Evolutionary conservation across 2,888 invertebrate species (phyloP).

Genomic region (Orgyia antiqua): DNA sequence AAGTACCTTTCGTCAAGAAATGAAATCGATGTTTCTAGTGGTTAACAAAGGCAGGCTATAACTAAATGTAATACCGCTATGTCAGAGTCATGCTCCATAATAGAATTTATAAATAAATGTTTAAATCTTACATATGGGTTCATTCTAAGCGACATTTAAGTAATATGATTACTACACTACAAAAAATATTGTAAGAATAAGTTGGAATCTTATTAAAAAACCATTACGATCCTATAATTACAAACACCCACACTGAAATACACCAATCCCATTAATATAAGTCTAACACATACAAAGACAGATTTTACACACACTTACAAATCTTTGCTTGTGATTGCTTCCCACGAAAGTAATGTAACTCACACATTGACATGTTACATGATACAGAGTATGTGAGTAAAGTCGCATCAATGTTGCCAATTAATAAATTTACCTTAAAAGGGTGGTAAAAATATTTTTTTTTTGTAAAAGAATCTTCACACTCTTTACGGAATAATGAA

Average conservation of each 20-base stretch:
- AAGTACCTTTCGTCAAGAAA: no score
- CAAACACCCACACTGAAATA: slow-evolving; percentile 61
- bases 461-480: not conserved
- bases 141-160: no score
- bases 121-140: no score
- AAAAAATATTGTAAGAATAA: no score
- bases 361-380: slow-evolving; percentile 33
- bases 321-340: slow-evolving; percentile 22
- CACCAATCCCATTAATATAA: slow-evolving; percentile 67
- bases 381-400: slow-evolving; percentile 28
- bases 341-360: slow-evolving; percentile 34
- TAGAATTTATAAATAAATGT: no score
- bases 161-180: no score
- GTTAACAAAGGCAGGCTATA: no score
- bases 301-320: slow-evolving; percentile 20
- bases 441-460: slow-evolving; percentile 14
- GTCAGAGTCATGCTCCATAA: no score
- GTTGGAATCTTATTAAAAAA: slow-evolving; percentile 69
- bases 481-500: not conserved
- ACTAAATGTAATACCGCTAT: no score
- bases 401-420: slow-evolving; percentile 40
- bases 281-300: slow-evolving; percentile 50
- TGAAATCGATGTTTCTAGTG: no score
- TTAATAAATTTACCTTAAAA: slow-evolving; percentile 19
- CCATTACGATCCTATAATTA: slow-evolving; percentile 71